Base-by-base conservation (phyloP, 2,888 invertebrate species). In the Andrena camellia region DNA sequence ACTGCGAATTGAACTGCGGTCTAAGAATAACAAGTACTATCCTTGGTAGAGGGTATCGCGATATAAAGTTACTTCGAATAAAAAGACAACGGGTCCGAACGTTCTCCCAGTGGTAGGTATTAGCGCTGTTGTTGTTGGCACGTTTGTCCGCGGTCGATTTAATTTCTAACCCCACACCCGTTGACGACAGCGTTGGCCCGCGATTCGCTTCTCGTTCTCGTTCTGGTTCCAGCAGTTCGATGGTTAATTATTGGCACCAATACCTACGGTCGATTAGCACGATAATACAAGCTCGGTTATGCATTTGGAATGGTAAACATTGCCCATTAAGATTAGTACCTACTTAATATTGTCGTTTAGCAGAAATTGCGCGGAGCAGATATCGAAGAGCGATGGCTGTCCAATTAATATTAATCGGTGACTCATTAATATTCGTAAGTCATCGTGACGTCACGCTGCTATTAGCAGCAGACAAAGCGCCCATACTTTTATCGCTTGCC, bases 91-190 rank as follows among this genome's bases (percentile, higher is more conserved):
- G 2, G 8, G 57, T 20, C 66, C 57, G 1, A 33, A 33, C 33
- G 35, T 68, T 67, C 29, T 70, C 57, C 10, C 13, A 10, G 31
- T 26, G 13, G 48, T 76, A 76, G 3, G 48, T 73, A 76, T 76
- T 83, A 69, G 63, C 76, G n/a, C 7, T 63, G 60, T 52, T 86
- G 60, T 35, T 48, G 68, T 76, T 72, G 66, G 62, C 79, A 54
- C 64, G 68, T 76, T 72, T 59, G 35, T 76, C 35, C 71, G n/a
- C 33, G 31, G 63, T 69, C 68, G 72, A 62, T 60, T 76, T 66
- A 63, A 31, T 63, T 26, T 57, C 72, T n/a, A 52, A 72, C 62
- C 63, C 62, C 63, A 48, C 29, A 73, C 20, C 64, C 50, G 67
- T 67, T 29, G 50, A 50, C 42, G 17, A 77, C 54, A 54, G 23